Evolutionary conservation across 2,113 vertebrate species (phyloP).

Genomic region (Cebidichthys violaceus): DNA sequence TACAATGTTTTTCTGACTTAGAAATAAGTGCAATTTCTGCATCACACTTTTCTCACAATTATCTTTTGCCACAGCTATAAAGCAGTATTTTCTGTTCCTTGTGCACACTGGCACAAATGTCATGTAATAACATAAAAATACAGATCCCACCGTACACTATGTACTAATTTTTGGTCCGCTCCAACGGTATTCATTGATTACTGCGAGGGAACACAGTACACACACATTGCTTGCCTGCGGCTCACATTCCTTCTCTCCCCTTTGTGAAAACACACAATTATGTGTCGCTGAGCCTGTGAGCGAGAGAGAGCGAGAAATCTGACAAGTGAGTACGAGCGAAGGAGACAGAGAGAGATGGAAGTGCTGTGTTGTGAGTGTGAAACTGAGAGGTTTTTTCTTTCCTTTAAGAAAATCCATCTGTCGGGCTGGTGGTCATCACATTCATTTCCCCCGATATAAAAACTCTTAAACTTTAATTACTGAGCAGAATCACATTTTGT

Average conservation of each 20-base stretch:
- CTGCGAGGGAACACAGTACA: conserved; percentile 44
- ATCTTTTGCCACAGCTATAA: conserved; percentile 6
- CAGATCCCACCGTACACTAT: conserved; percentile 1
- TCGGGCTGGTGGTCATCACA: conserved; percentile 40
- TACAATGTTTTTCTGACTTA: conserved; percentile 19
- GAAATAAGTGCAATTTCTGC: conserved; percentile 18
- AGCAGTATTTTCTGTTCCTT: conserved; percentile 1
- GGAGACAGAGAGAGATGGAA: conserved; percentile 64
- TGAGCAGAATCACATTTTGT: not conserved
- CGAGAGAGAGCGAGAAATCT: conserved; percentile 64
- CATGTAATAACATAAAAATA: conserved; percentile 12
- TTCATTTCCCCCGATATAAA: not conserved
- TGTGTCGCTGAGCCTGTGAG: conserved; percentile 70
- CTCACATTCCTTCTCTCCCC: conserved; percentile 64
- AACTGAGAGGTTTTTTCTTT: conserved; percentile 42
- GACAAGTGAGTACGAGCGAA: conserved; percentile 69
- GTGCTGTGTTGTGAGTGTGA: conserved; percentile 59
- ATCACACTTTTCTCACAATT: conserved; percentile 8
- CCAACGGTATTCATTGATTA: conserved; percentile 61
- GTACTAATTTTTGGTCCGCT: conserved; percentile 22
- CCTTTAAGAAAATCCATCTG: conserved; percentile 56
- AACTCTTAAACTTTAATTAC: not conserved
- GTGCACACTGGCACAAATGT: not conserved
- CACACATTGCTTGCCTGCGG: conserved; percentile 50
- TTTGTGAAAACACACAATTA: conserved; percentile 72